A percentile compares a stretch with the other conserved stretches of the same genome.
Conservation (phyloP, 2,888 invertebrate genomes). For the Pogonocherus hispidulus region DNA sequence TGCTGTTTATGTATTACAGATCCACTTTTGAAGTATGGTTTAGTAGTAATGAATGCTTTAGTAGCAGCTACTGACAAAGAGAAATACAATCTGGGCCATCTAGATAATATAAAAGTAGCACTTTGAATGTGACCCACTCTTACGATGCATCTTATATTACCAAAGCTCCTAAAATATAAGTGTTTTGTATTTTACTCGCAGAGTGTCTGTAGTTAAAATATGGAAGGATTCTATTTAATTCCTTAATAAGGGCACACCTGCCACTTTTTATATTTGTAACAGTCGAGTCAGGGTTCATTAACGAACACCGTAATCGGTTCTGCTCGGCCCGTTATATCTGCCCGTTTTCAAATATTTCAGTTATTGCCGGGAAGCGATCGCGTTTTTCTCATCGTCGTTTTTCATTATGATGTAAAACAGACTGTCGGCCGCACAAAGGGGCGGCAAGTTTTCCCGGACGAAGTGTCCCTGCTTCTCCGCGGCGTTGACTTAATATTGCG, state of each 20-base stretch:
- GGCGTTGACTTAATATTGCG: constrained; percentile 23
- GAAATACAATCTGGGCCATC: too few relatives aligned
- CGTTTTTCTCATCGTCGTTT: constrained; percentile 20
- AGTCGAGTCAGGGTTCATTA: constrained; percentile 19
- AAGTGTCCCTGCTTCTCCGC: neutral
- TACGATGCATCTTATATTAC: too few relatives aligned
- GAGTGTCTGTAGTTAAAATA: too few relatives aligned
- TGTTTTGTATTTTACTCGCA: too few relatives aligned
- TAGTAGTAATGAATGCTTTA: too few relatives aligned
- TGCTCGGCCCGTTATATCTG: constrained; percentile 14
- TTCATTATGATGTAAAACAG: constrained; percentile 29
- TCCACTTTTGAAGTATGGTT: too few relatives aligned
- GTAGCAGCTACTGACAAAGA: too few relatives aligned
- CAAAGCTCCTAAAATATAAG: too few relatives aligned
- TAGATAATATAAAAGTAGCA: too few relatives aligned
- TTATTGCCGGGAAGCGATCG: constrained; percentile 24
- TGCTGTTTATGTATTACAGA: too few relatives aligned
- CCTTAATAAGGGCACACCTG: constrained; percentile 21
- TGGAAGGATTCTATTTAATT: too few relatives aligned
- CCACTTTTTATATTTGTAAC: constrained; percentile 27
- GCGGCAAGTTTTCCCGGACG: constrained; percentile 8
- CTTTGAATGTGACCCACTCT: too few relatives aligned
- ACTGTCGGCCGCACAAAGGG: constrained; percentile 12
- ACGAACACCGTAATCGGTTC: constrained; percentile 13
- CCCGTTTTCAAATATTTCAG: constrained; percentile 22